Evolutionary conservation across 2,113 vertebrate species (phyloP).

Genomic region (Odocoileus virginianus): DNA sequence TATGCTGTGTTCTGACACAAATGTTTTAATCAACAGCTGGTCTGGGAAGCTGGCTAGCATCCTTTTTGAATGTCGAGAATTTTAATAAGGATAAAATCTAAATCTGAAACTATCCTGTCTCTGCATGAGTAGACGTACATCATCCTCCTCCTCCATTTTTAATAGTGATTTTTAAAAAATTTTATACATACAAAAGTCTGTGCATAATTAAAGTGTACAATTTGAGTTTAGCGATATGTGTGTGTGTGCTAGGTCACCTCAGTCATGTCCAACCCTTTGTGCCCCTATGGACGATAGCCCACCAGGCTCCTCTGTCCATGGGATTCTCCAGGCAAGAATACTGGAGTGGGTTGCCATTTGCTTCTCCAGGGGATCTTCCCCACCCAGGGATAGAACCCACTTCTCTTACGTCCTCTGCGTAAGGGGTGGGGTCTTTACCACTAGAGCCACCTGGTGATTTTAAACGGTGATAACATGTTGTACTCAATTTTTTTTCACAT

Average conservation of each 20-base stretch:
- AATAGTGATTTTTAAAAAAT: background rate
- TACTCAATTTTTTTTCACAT: background rate
- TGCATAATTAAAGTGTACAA: background rate
- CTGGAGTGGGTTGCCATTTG: background rate
- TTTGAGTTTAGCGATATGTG: background rate
- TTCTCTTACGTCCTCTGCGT: background rate
- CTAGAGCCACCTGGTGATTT: background rate
- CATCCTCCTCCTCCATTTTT: background rate
- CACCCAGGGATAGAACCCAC: background rate
- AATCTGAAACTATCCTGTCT: background rate
- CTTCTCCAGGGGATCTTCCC: background rate
- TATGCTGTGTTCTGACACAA: background rate
- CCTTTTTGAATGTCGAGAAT: background rate
- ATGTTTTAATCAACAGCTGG: background rate
- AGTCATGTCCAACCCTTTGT: background rate
- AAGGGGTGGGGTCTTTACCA: background rate
- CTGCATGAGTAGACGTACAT: background rate
- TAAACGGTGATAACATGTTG: background rate
- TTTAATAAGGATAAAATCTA: background rate
- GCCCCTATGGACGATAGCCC: fast-evolving
- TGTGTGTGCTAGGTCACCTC: background rate
- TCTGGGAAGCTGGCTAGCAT: background rate
- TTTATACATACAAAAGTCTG: background rate
- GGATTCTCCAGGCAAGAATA: background rate
- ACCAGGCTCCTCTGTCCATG: background rate